These are phyloP conservation scores for Phalanger gymnotis DNA, from an alignment of 2,797 vertebrate species.

Conservation along the genomic window DNA sequence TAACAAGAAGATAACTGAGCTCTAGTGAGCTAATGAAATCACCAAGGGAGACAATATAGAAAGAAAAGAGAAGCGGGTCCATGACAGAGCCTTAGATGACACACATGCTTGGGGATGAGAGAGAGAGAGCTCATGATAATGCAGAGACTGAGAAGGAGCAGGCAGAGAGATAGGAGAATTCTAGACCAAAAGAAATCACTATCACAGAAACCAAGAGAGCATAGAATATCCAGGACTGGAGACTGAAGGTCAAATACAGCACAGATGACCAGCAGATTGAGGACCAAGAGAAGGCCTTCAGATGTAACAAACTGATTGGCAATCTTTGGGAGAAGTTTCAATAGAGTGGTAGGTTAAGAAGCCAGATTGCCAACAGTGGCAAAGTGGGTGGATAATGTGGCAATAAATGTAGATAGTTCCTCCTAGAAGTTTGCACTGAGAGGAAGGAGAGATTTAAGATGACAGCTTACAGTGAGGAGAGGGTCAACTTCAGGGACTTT, in stretches of 20 bases:
- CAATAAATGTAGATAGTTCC: not conserved
- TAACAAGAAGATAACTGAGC: not conserved
- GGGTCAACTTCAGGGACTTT: not conserved
- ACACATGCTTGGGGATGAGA: not conserved
- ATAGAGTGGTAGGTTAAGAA: not conserved
- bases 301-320: not conserved
- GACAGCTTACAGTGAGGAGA: not conserved
- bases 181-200: not conserved
- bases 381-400: not conserved
- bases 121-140: not conserved
- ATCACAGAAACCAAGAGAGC: not conserved
- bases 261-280: not conserved
- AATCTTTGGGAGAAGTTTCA: not conserved
- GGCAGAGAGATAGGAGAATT: not conserved
- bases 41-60: not conserved
- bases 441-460: not conserved
- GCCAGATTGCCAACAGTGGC: not conserved
- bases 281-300: not conserved
- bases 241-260: not conserved
- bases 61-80: not conserved
- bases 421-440: not conserved
- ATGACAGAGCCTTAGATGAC: not conserved
- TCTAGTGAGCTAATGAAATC: not conserved
- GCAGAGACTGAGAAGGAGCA: not conserved
- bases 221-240: not conserved